These are phyloP conservation scores for Notarius quadriscutis DNA, from an alignment of 2,113 vertebrate species.

Conservation along the genomic window DNA sequence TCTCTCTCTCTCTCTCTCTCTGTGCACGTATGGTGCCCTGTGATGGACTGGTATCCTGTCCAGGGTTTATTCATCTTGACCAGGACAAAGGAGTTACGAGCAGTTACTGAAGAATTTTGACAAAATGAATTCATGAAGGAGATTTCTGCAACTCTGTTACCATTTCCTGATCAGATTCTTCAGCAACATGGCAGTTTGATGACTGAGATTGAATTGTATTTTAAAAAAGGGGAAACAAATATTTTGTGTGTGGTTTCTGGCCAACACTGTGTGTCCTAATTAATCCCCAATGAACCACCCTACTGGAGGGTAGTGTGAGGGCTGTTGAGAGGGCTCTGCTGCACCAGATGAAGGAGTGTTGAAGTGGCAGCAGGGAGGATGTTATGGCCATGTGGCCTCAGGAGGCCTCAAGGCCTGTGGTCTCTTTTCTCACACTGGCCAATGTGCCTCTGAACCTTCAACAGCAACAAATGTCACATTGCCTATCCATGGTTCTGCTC, in stretches of 20 bases:
- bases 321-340: constrained; percentile 43
- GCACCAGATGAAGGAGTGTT: constrained; percentile 48
- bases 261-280: constrained; percentile 43
- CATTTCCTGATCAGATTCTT: constrained; percentile 10
- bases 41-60: background rate
- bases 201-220: constrained; percentile 8
- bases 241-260: constrained; percentile 27
- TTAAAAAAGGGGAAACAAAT: background rate
- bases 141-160: background rate
- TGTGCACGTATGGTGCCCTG: background rate
- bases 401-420: constrained; percentile 33
- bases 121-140: background rate
- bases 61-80: background rate
- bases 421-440: constrained; percentile 29
- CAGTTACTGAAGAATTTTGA: background rate
- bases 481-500: constrained; percentile 43
- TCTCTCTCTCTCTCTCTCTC: too few species aligned
- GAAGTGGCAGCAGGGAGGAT: constrained; percentile 25
- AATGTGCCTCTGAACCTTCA: constrained; percentile 39
- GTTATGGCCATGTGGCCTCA: background rate
- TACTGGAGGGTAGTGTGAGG: constrained; percentile 17
- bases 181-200: constrained; percentile 11
- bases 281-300: constrained; percentile 51
- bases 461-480: constrained; percentile 54
- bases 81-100: background rate